A percentile compares a stretch with the other conserved stretches of the same genome.
These are phyloP conservation scores for Uloborus diversus DNA, from an alignment of 1,140 invertebrate species.

Conservation along the genomic window DNA sequence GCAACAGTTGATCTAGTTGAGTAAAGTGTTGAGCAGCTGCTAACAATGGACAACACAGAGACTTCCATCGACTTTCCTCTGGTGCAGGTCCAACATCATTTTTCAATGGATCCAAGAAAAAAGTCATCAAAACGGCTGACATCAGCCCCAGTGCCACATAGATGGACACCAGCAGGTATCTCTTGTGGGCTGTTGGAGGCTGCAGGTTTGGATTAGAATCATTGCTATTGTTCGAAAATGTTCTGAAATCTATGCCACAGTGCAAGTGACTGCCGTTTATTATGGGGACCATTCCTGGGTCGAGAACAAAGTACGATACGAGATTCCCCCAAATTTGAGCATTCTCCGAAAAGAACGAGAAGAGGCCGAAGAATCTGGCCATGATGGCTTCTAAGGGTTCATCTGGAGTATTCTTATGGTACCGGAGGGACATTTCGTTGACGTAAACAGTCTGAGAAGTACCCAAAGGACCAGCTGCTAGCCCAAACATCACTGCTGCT, in stretches of 20 bases:
- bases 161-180: neutral
- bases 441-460: conserved; percentile 69
- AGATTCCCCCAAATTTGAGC: conserved; percentile 95
- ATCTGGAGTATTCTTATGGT: neutral
- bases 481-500: conserved; percentile 15
- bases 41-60: conserved; percentile 81
- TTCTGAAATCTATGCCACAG: conserved; percentile 18
- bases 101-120: conserved; percentile 70
- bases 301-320: conserved; percentile 74
- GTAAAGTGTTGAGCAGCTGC: conserved; percentile 90
- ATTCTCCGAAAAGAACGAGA: conserved; percentile 96
- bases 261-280: neutral
- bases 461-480: conserved; percentile 64
- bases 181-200: conserved; percentile 77
- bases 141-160: conserved; percentile 16
- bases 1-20: conserved; percentile 83
- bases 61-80: conserved; percentile 69
- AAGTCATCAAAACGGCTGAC: neutral
- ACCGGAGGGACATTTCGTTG: conserved; percentile 64
- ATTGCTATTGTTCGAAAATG: neutral
- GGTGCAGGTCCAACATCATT: neutral
- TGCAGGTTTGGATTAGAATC: conserved; percentile 61
- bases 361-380: conserved; percentile 95
- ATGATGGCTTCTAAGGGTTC: conserved; percentile 79
- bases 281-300: conserved; percentile 12